Base-by-base conservation (phyloP, 1,140 invertebrate genomes). In the Microplitis demolitor region DNA sequence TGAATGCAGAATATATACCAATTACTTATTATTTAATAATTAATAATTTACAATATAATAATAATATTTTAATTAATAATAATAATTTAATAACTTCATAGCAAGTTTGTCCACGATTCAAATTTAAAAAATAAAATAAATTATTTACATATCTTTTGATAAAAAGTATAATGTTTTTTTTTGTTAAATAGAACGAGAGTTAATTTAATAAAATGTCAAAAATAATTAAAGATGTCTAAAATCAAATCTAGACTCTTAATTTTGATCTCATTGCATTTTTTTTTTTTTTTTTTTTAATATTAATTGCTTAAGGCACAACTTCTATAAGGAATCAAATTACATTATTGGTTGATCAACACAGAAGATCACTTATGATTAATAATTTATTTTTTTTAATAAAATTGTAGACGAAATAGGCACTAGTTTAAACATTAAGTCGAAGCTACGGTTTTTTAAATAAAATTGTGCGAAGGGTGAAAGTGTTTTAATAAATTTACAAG, bases 141-240 rank as follows among this genome's bases (percentile, higher is more conserved):
- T 24, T 24, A 24, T 24, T 24, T 24, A 24, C 24, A 24, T 24
- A 24, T 24, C 24, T 24, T 24, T 24, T 24, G 24, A 24, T 24
- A 24, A 24, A 24, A 24, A 24, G 6, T 45, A 45, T 9, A 45
- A 45, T 45, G 6, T 60, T 11, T 56, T 72, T 54, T 37, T 54
- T 58, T 14, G 9, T 72, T 61, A 31, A 9, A 33, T 61, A 5
- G 11, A 45, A 45, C 8, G 39, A 45, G 39, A 45, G 39, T 45
- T 45, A 9, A 45, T 45, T 45, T 54, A 24, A 33, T 45, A 53
- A 54, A 60, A 9, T 45, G 39, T 45, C 39, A 11, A 45, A 53
- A 66, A 24, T 24, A 76, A 76, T 76, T 76, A 76, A 76, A 76
- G 73, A 74, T 35, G 70, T 70, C 75, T 76, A 74, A 62, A 70